These are phyloP conservation scores for Eubasilissa splendida DNA, from an alignment of 2,888 invertebrate genomes.

Conservation along the genomic window DNA sequence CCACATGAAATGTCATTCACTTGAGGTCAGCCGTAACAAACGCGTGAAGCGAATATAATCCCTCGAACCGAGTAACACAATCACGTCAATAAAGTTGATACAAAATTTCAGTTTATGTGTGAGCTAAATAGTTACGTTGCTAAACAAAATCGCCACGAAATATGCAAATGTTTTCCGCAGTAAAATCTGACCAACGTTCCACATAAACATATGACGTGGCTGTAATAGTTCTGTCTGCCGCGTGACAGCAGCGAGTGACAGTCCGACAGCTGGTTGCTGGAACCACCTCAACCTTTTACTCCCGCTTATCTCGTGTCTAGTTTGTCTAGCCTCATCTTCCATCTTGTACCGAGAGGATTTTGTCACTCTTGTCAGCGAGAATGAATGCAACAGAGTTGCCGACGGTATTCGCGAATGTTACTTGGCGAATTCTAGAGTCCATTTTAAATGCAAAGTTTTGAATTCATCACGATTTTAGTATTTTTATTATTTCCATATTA, in stretches of 20 bases:
- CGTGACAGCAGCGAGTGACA: not conserved
- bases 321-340: not conserved
- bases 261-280: conserved; percentile 4
- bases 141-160: not conserved
- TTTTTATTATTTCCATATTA: no score
- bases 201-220: not conserved
- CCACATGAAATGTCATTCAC: no score
- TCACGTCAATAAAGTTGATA: no score
- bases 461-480: no score
- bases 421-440: not conserved
- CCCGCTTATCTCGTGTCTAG: conserved; percentile 11
- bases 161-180: not conserved
- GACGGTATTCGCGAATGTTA: not conserved
- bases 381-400: conserved; percentile 7
- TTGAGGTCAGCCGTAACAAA: no score
- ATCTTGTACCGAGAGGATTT: not conserved
- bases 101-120: no score
- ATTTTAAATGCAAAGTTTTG: no score
- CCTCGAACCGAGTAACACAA: no score
- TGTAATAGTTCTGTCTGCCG: conserved; percentile 12
- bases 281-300: conserved; percentile 6
- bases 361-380: conserved; percentile 14
- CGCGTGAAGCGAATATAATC: no score
- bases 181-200: conserved; percentile 1
- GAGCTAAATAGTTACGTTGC: not conserved